A percentile compares a stretch with the other conserved stretches of the same genome.
phyloP scores from a whole-genome alignment of 2,113 vertebrate species.

The Piprites chloris region DNA sequence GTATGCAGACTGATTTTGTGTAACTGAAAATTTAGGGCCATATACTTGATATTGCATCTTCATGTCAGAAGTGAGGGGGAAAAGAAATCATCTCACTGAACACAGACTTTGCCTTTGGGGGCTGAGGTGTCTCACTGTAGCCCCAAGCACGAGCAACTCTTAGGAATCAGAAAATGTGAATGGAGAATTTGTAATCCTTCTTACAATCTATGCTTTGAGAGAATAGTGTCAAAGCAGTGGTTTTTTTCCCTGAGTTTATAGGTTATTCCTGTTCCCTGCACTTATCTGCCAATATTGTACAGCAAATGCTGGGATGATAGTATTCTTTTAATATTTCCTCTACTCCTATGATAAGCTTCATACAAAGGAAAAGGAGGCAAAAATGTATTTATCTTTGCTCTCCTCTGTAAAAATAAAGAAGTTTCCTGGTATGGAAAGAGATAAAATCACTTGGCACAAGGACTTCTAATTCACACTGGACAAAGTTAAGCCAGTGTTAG shows the following conservation, averaged over 20 bases:
- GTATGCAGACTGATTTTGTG: neutral
- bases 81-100: neutral
- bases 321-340: neutral
- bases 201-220: neutral
- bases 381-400: neutral
- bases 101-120: neutral
- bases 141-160: neutral
- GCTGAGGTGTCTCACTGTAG: neutral
- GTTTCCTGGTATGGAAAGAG: neutral
- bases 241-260: neutral
- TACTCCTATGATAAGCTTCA: neutral
- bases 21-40: neutral
- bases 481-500: neutral
- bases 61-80: neutral
- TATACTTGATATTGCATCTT: neutral
- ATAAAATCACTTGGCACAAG: neutral
- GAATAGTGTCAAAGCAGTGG: rapidly evolving
- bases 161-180: neutral
- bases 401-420: neutral
- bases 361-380: neutral
- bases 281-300: neutral
- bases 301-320: neutral
- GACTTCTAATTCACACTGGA: neutral
- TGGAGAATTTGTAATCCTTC: neutral
- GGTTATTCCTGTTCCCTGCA: neutral